phyloP scores from a whole-genome alignment of 2,113 vertebrate species.

The Porphyrio hochstetteri region DNA sequence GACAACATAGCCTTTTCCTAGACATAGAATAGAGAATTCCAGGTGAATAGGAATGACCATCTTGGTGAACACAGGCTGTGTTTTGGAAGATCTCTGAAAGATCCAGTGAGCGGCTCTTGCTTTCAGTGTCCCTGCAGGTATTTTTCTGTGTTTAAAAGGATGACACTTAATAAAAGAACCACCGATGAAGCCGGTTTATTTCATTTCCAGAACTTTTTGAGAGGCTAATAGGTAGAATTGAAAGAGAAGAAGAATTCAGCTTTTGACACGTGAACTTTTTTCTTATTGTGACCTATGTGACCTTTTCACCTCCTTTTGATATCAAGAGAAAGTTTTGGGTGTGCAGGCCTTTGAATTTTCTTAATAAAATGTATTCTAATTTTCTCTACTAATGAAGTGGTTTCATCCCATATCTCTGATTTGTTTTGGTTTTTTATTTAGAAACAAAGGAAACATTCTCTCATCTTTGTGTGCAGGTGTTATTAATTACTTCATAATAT shows the following conservation, averaged over 20 bases:
- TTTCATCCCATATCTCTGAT: background rate
- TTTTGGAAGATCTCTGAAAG: background rate
- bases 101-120: rapidly evolving
- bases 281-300: background rate
- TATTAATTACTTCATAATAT: background rate
- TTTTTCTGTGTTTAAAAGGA: background rate
- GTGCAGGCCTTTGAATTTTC: background rate
- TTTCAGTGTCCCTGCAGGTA: background rate
- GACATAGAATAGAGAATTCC: background rate
- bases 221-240: background rate
- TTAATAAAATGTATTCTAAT: background rate
- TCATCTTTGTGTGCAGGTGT: background rate
- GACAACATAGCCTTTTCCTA: background rate
- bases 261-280: background rate
- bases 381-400: background rate
- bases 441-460: background rate
- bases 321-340: background rate
- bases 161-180: background rate
- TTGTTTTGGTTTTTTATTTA: background rate
- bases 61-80: background rate
- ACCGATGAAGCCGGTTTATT: background rate
- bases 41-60: background rate
- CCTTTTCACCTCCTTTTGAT: background rate
- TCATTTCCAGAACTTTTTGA: background rate
- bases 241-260: background rate